A percentile compares a stretch with the other conserved stretches of the same genome.
phyloP scores from a whole-genome alignment of 2,113 vertebrate species.

The Dasypus novemcinctus region DNA sequence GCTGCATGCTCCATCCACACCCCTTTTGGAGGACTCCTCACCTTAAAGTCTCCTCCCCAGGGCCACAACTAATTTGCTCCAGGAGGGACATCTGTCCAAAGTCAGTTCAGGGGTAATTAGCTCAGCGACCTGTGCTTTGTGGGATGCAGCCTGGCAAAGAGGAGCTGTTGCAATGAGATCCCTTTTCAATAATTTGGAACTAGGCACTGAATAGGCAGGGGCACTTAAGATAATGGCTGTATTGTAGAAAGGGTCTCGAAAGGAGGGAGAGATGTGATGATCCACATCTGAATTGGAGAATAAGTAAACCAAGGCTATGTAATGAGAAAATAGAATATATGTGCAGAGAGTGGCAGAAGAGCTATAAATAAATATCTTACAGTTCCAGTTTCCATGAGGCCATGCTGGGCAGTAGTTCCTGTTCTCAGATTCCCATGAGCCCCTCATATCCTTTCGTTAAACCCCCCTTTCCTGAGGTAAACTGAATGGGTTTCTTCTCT shows the following conservation, averaged over 20 bases:
- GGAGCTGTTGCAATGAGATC: not conserved
- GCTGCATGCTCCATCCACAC: not conserved
- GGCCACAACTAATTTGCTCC: not conserved
- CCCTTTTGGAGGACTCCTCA: not conserved
- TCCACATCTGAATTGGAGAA: not conserved
- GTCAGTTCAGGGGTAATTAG: not conserved
- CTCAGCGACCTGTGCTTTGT: not conserved
- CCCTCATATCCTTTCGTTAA: not conserved
- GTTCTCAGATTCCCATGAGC: not conserved
- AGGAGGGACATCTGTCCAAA: not conserved
- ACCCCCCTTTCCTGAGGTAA: not conserved
- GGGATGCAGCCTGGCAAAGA: not conserved
- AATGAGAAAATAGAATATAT: not conserved
- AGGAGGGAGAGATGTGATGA: not conserved
- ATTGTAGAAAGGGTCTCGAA: not conserved
- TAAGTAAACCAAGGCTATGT: not conserved
- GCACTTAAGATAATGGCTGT: not conserved
- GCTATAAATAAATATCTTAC: too few species aligned
- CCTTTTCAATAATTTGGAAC: not conserved
- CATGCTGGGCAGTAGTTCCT: not conserved
- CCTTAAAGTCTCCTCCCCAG: not conserved
- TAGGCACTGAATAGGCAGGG: not conserved
- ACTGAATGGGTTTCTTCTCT: slow-evolving; percentile 3
- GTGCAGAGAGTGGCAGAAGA: not conserved
- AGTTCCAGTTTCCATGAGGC: not conserved